phyloP scores from a whole-genome alignment of 2,797 vertebrate species.

The Melanotaenia maccullochi region DNA sequence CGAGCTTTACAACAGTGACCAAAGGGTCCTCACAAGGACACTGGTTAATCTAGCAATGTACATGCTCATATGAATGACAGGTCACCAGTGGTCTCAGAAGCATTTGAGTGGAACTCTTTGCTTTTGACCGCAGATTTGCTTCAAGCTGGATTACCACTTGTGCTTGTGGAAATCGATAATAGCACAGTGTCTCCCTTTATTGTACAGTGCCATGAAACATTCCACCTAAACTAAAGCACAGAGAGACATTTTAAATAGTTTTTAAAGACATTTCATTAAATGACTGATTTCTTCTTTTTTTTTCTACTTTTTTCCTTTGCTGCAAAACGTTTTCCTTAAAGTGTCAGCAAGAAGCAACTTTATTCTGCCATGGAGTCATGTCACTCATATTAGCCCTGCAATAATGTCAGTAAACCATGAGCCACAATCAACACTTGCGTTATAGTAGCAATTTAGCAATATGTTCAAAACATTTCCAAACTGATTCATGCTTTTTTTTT shows the following conservation, averaged over 20 bases:
- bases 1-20: slow-evolving; percentile 71
- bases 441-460: slow-evolving; percentile 77
- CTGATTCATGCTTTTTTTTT: slow-evolving; percentile 54
- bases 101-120: slow-evolving; percentile 45
- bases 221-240: slow-evolving; percentile 80
- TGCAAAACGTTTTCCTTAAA: slow-evolving; percentile 8
- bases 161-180: slow-evolving; percentile 64
- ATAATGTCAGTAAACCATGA: slow-evolving; percentile 67
- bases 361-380: slow-evolving; percentile 49
- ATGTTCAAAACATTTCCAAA: slow-evolving; percentile 52
- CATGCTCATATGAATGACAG: slow-evolving; percentile 62
- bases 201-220: slow-evolving; percentile 81
- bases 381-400: slow-evolving; percentile 70
- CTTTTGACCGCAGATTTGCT: slow-evolving; percentile 53
- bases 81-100: slow-evolving; percentile 48
- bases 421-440: slow-evolving; percentile 45
- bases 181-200: slow-evolving; percentile 80
- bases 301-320: slow-evolving; percentile 25
- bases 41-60: slow-evolving; percentile 62
- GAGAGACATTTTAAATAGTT: slow-evolving; percentile 58
- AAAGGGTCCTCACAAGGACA: slow-evolving; percentile 72
- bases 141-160: slow-evolving; percentile 59
- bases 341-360: slow-evolving; percentile 47
- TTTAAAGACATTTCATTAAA: slow-evolving; percentile 51
- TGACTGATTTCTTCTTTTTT: slow-evolving; percentile 10